phyloP scores from a whole-genome alignment of 2,113 vertebrate species.

The Strigops habroptila region DNA sequence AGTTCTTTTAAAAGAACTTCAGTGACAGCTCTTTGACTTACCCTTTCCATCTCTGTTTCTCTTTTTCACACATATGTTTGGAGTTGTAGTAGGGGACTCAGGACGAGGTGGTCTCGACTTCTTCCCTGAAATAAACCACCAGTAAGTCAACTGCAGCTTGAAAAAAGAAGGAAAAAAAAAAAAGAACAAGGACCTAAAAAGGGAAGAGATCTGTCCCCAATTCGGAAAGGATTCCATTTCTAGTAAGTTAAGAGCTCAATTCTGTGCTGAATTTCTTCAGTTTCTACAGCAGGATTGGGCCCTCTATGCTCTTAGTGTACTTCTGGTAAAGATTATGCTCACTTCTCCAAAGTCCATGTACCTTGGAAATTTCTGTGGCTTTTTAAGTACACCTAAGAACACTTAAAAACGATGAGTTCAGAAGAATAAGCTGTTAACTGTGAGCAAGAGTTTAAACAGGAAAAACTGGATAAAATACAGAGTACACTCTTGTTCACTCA shows the following conservation, averaged over 20 bases:
- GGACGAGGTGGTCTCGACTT: slow-evolving; percentile 82
- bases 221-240: neutral
- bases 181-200: neutral
- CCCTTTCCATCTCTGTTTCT: slow-evolving; percentile 95
- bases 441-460: neutral
- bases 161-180: neutral
- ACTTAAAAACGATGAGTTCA: neutral
- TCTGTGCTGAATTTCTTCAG: neutral
- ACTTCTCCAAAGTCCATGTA: neutral
- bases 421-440: neutral
- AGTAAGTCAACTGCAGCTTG: slow-evolving; percentile 1
- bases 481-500: neutral
- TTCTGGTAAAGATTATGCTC: neutral
- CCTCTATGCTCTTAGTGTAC: neutral
- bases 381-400: neutral
- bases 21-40: slow-evolving; percentile 51
- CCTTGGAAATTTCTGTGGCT: neutral
- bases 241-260: neutral
- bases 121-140: slow-evolving; percentile 78
- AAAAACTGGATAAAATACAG: neutral
- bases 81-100: slow-evolving; percentile 87
- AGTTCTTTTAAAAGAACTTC: neutral
- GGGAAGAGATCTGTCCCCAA: neutral
- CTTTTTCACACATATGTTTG: slow-evolving; percentile 90
- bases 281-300: neutral